These are phyloP conservation scores for Elanus axillaris DNA, from an alignment of 2,113 vertebrate species.

Conservation along the genomic window DNA sequence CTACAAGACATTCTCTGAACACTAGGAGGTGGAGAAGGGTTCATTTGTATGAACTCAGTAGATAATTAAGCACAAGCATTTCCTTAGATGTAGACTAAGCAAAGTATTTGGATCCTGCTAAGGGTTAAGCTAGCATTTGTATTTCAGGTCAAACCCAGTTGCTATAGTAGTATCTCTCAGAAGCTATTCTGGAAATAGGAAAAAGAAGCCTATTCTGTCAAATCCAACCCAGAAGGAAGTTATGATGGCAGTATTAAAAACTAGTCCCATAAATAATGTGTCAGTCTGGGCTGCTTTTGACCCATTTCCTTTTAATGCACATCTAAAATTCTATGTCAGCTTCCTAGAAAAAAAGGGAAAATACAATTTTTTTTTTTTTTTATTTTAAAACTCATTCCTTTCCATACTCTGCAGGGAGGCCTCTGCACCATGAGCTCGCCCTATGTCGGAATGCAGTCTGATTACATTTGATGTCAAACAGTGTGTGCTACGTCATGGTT, in stretches of 20 bases:
- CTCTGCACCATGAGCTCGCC: rapidly evolving
- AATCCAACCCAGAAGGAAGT: neutral
- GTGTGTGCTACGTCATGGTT: rapidly evolving
- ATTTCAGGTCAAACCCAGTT: neutral
- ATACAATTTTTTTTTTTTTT: neutral
- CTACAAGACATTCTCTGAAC: neutral
- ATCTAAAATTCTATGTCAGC: neutral
- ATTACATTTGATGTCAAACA: neutral
- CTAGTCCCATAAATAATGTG: neutral
- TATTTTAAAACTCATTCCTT: neutral
- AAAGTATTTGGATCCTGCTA: neutral
- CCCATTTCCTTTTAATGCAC: neutral
- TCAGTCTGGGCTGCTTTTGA: neutral
- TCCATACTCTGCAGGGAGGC: neutral
- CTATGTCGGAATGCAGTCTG: rapidly evolving
- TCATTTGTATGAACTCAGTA: neutral
- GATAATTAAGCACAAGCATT: neutral
- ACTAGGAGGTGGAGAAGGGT: neutral
- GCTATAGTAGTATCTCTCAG: neutral
- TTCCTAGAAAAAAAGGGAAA: neutral
- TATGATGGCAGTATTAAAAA: neutral
- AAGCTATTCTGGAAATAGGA: neutral
- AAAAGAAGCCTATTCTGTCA: neutral
- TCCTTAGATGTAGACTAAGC: neutral
- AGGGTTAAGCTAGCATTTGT: neutral